phyloP scores from a whole-genome alignment of 2,113 vertebrate species.

The Campylorhamphus procurvoides region DNA sequence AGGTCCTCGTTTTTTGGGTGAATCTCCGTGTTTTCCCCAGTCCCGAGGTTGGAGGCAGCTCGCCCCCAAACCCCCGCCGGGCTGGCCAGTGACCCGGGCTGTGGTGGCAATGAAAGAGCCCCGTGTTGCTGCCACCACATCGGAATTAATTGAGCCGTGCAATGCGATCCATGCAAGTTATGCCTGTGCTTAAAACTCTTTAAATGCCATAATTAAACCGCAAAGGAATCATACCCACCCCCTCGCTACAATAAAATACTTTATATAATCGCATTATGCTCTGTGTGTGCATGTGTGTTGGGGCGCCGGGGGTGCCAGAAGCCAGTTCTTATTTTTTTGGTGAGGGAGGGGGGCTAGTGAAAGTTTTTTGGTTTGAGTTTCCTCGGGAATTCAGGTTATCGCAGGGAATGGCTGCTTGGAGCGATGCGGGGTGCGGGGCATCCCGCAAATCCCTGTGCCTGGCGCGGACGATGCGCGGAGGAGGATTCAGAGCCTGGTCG shows the following conservation, averaged over 20 bases:
- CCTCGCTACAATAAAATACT: constrained; percentile 70
- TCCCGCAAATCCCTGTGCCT: background rate
- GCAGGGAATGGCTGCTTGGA: background rate
- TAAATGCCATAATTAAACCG: constrained; percentile 65
- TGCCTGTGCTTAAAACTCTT: constrained; percentile 55
- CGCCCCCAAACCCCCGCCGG: fast-evolving
- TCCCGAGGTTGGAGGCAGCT: background rate
- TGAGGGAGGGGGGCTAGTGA: too few species aligned
- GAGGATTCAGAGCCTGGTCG: background rate
- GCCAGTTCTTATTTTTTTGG: background rate
- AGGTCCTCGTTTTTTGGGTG: background rate
- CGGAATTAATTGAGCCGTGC: constrained; percentile 29
- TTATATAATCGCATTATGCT: constrained; percentile 55
- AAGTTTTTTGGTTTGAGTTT: background rate
- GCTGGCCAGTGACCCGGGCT: background rate
- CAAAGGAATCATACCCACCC: constrained; percentile 55
- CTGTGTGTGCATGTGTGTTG: background rate
- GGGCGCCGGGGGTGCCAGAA: background rate
- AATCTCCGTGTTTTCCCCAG: background rate
- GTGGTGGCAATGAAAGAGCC: constrained; percentile 31
- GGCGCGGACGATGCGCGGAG: fast-evolving
- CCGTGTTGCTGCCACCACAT: background rate
- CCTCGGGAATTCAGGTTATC: background rate
- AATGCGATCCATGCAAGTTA: constrained; percentile 47
- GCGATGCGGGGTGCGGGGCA: background rate